Percentiles rank a stretch among this genome's conserved stretches.
phyloP scores from a whole-genome alignment of 2,113 vertebrate species.

The Forbesichthys papilliferus region DNA sequence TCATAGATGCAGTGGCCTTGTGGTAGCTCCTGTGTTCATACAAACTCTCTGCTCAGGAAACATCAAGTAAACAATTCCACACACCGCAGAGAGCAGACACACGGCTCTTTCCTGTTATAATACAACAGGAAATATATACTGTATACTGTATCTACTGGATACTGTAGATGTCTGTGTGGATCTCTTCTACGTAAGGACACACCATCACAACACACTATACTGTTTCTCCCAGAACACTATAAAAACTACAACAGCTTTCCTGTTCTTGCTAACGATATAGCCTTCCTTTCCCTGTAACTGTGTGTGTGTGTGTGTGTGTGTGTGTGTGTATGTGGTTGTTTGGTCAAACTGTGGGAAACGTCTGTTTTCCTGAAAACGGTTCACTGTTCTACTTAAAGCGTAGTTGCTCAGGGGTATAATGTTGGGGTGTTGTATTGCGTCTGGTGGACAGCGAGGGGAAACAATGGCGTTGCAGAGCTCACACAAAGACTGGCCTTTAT shows the following conservation, averaged over 20 bases:
- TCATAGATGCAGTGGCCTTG: constrained; percentile 6
- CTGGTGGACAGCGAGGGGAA: constrained; percentile 55
- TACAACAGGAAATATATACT: constrained; percentile 48
- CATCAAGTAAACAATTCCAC: constrained; percentile 64
- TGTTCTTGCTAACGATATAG: neutral
- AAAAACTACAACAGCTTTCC: neutral
- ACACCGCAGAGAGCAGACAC: constrained; percentile 36
- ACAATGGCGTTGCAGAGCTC: constrained; percentile 58
- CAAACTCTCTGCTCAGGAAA: constrained; percentile 54
- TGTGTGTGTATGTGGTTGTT: neutral
- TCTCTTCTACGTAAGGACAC: constrained; percentile 12
- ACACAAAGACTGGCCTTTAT: constrained; percentile 68
- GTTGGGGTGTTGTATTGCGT: constrained; percentile 61
- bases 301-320: constrained; percentile 3
- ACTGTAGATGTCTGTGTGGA: constrained; percentile 15
- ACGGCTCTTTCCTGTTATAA: constrained; percentile 46
- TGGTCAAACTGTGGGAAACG: constrained; percentile 15
- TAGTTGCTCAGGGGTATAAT: constrained; percentile 15
- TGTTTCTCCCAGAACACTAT: constrained; percentile 5
- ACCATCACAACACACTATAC: constrained; percentile 1
- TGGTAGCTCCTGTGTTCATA: constrained; percentile 24
- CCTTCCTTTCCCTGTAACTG: constrained; percentile 6
- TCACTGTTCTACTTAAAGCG: constrained; percentile 29
- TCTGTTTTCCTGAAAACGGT: constrained; percentile 17
- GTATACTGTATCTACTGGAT: neutral